These are phyloP conservation scores for Siderastrea siderea DNA, from an alignment of 92 coral and sea anemone genomes.

Conservation along the genomic window DNA sequence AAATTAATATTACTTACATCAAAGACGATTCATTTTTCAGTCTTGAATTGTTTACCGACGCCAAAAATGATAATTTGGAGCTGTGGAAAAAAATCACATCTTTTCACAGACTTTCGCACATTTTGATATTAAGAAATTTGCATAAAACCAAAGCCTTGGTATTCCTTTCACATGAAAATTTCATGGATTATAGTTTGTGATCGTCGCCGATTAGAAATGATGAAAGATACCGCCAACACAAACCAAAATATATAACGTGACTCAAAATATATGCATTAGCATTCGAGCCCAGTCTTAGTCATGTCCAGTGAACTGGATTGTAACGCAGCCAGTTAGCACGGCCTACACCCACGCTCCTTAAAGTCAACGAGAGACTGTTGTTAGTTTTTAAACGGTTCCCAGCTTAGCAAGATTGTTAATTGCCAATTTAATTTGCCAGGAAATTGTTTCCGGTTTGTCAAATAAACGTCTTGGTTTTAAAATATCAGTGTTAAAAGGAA, in stretches of 20 bases:
- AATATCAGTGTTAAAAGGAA: too few relatives aligned
- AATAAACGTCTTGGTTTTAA: too few relatives aligned
- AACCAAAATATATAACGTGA: background rate
- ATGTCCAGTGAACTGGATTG: background rate
- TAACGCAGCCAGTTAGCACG: too few relatives aligned
- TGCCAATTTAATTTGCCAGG: too few relatives aligned
- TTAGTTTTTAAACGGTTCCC: too few relatives aligned
- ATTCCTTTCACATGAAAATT: conserved; percentile 19
- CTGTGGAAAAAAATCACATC: conserved; percentile 8
- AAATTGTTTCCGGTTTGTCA: too few relatives aligned
- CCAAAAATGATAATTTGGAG: background rate
- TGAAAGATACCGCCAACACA: conserved; percentile 14
- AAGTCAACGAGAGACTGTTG: too few relatives aligned
- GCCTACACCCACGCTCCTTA: too few relatives aligned
- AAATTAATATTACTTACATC: conserved; percentile 7
- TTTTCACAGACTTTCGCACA: background rate
- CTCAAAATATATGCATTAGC: background rate
- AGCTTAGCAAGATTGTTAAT: too few relatives aligned
- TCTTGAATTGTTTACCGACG: background rate
- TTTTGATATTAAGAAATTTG: conserved; percentile 11
- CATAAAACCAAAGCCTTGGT: conserved; percentile 23
- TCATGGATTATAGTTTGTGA: background rate
- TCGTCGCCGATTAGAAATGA: background rate
- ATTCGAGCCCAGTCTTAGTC: conserved; percentile 18
- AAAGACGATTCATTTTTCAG: background rate